Evolutionary conservation across 2,888 invertebrate species (phyloP).

Genomic region (Oscheius sp.): DNA sequence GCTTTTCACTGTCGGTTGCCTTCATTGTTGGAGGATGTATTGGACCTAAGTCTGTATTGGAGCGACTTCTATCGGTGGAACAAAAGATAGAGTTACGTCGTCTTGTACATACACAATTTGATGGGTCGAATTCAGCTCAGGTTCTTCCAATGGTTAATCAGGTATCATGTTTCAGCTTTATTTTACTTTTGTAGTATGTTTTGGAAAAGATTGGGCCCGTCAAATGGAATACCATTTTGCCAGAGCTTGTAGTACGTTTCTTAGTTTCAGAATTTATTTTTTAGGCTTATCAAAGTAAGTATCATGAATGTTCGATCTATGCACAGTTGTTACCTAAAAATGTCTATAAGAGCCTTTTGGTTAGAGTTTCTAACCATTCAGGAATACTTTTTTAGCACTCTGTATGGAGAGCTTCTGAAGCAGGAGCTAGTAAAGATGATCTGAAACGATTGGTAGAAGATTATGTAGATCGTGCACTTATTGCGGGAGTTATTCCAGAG

Average conservation of each 20-base stretch:
- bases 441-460: slow-evolving; percentile 53
- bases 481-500: slow-evolving; percentile 32
- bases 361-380: slow-evolving; percentile 18
- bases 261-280: neutral
- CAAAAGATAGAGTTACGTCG: slow-evolving; percentile 44
- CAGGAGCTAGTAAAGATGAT: slow-evolving; percentile 50
- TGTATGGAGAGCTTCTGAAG: slow-evolving; percentile 49
- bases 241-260: slow-evolving; percentile 33
- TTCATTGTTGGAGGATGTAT: slow-evolving; percentile 58
- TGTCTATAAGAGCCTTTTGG: slow-evolving; percentile 49
- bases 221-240: slow-evolving; percentile 28
- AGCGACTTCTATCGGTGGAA: slow-evolving; percentile 42
- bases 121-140: slow-evolving; percentile 47
- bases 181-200: no score
- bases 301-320: slow-evolving; percentile 55
- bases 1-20: no score
- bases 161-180: neutral
- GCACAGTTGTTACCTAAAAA: slow-evolving; percentile 53
- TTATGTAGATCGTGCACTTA: slow-evolving; percentile 43
- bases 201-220: slow-evolving; percentile 14
- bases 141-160: slow-evolving; percentile 9
- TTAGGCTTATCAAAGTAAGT: slow-evolving; percentile 44
- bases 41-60: slow-evolving; percentile 51
- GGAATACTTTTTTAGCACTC: slow-evolving; percentile 39
- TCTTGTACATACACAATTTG: slow-evolving; percentile 55